Evolutionary conservation across 2,113 vertebrate species (phyloP).

Genomic region (Thermophis baileyi): DNA sequence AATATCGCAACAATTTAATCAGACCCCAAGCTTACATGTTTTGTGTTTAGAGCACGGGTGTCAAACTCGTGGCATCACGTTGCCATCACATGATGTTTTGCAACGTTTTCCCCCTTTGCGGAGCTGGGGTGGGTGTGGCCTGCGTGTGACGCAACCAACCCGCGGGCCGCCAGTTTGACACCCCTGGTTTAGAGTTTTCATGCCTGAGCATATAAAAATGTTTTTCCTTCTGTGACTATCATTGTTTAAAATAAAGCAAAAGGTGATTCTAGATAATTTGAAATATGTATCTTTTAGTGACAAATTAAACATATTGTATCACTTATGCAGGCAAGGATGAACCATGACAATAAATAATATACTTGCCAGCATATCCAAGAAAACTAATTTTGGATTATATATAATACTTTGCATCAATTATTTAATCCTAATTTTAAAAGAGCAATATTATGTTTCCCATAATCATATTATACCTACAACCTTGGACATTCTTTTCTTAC

Average conservation of each 20-base stretch:
- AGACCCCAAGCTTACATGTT: constrained; percentile 36
- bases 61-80: too few relatives aligned
- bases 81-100: too few relatives aligned
- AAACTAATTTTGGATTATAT: neutral
- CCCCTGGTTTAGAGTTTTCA: neutral
- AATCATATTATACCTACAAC: neutral
- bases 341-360: neutral
- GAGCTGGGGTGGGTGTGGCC: too few relatives aligned
- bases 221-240: neutral
- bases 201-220: neutral
- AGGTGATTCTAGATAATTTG: neutral
- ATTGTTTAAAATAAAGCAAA: neutral
- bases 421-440: neutral
- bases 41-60: neutral
- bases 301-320: neutral
- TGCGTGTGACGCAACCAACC: too few relatives aligned
- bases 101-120: too few relatives aligned
- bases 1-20: constrained; percentile 37
- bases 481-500: neutral
- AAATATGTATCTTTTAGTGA: neutral
- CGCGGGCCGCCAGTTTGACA: too few relatives aligned
- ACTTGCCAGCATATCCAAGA: neutral
- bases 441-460: neutral
- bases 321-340: neutral
- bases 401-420: neutral